phyloP scores from a whole-genome alignment of 1,140 invertebrate species.

The Caerostris extrusa region DNA sequence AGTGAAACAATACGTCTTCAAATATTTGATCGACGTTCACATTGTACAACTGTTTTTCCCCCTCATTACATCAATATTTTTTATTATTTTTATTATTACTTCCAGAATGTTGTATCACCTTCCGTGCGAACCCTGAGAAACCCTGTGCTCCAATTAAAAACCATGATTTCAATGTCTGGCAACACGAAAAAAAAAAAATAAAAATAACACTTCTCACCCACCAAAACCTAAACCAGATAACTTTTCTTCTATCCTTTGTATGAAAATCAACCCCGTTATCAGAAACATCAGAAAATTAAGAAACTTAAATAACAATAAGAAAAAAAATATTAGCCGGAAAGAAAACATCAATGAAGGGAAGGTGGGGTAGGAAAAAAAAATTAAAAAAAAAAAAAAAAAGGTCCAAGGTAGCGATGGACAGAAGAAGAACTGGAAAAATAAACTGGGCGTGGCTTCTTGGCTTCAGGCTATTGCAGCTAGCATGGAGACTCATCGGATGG shows the following conservation, averaged over 20 bases:
- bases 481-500: conserved; percentile 44
- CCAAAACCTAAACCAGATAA: background rate
- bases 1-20: too few relatives aligned
- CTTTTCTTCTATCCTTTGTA: background rate
- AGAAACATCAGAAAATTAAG: background rate
- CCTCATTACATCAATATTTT: too few relatives aligned
- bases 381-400: conserved; percentile 5
- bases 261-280: background rate
- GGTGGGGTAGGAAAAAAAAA: background rate
- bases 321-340: background rate
- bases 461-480: background rate
- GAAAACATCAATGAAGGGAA: background rate
- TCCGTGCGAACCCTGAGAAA: too few relatives aligned
- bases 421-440: background rate
- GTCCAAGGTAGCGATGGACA: conserved; percentile 39
- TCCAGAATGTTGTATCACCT: too few relatives aligned
- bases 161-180: background rate
- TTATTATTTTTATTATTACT: too few relatives aligned
- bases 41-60: too few relatives aligned
- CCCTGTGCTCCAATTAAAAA: background rate
- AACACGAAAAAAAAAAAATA: too few relatives aligned
- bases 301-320: background rate
- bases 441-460: conserved; percentile 60
- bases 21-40: too few relatives aligned
- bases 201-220: background rate